Base-by-base conservation (phyloP, 2,797 vertebrate genomes). In the Ptychadena robeensis region DNA sequence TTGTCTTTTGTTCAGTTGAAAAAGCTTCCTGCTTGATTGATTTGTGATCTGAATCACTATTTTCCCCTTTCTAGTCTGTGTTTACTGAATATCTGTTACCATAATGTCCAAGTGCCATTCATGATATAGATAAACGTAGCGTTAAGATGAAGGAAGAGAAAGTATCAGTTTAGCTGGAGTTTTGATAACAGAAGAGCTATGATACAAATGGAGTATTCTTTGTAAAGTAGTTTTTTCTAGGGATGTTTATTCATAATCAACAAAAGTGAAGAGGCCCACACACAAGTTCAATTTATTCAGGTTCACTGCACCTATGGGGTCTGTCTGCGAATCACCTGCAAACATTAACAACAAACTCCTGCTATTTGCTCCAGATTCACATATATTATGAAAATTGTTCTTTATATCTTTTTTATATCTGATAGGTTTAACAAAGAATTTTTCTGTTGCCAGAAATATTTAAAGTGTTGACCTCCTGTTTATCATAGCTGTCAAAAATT, bases 1-100 rank as follows among this genome's bases (percentile, higher is more conserved):
- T 81, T 86, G 82, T 64, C 57, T 89, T 6, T 88, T 86, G 82
- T 53, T 71, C 73, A 69, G 88, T 87, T 87, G 86, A 88, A 89
- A 81, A 89, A 89, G 81, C 86, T 88, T 85, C 85, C 86, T 86
- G 82, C 81, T 81, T 90, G 91, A 91, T 87, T 89, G 89, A 88
- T 90, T 89, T 87, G 81, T 85, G 86, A 88, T 88, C 81, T 85
- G 87, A 86, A 86, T 85, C 88, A 38, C 64, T 72, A 70, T 87
- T 89, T 86, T 66, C 65, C 0, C 74, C 89, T 87, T 86, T 75
- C 40, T 65, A 9, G 27, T 77, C 71, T 76, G 57, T 83, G 75
- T 90, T 87, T 88, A 73, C 87, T 69, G 86, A 86, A 88, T 87
- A 86, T 87, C 87, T 73, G 82, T 75, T 74, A 67, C 86, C 63